phyloP scores from a whole-genome alignment of 1,140 invertebrate genomes.

The Drosophila carrolli region DNA sequence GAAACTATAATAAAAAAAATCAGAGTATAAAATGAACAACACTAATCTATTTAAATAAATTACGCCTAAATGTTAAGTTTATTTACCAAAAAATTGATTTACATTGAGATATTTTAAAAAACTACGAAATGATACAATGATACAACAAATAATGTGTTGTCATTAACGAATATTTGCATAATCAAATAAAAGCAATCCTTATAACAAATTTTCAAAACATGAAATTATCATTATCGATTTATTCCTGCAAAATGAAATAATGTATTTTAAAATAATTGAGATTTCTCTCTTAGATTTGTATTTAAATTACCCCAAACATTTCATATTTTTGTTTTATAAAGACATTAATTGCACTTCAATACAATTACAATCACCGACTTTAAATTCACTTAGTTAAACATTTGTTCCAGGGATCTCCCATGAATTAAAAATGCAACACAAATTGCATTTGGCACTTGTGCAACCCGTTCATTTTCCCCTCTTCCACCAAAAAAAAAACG shows the following conservation, averaged over 20 bases:
- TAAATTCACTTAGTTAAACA: constrained; percentile 50
- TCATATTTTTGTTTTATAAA: background rate
- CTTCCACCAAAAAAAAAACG: constrained; percentile 5
- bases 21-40: background rate
- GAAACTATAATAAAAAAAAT: background rate
- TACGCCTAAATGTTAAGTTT: too few species aligned
- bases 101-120: too few species aligned
- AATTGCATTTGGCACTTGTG: constrained; percentile 79
- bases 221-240: too few species aligned
- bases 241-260: background rate
- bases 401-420: constrained; percentile 29
- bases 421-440: constrained; percentile 79
- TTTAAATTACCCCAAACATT: too few species aligned
- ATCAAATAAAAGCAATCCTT: too few species aligned
- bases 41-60: too few species aligned
- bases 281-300: background rate
- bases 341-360: constrained; percentile 7
- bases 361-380: constrained; percentile 40
- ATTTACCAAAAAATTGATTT: too few species aligned
- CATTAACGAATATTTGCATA: too few species aligned
- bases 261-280: background rate
- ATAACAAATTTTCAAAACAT: too few species aligned
- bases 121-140: too few species aligned
- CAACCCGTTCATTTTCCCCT: constrained; percentile 5
- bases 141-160: too few species aligned